These are phyloP conservation scores for Calephelis nemesis DNA, from an alignment of 1,140 invertebrate species.

Conservation along the genomic window DNA sequence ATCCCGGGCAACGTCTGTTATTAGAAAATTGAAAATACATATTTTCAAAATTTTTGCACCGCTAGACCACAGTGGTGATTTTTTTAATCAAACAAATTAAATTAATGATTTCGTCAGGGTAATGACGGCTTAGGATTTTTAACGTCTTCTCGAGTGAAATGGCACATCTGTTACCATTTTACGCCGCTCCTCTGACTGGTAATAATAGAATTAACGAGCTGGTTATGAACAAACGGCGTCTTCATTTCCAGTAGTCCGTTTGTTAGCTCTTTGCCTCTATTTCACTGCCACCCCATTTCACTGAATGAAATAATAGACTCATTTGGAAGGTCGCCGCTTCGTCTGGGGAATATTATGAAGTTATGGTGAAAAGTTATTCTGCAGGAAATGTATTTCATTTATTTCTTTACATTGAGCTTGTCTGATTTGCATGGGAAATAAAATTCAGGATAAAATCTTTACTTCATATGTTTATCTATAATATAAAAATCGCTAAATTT, in stretches of 20 bases:
- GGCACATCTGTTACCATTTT: conserved; percentile 71
- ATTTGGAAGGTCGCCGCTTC: conserved; percentile 56
- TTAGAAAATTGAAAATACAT: too few relatives aligned
- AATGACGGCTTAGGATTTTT: conserved; percentile 31
- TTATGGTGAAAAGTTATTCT: conserved; percentile 43
- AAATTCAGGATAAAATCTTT: conserved; percentile 7
- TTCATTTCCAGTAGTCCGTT: conserved; percentile 71
- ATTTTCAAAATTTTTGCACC: too few relatives aligned
- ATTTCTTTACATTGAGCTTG: conserved; percentile 19
- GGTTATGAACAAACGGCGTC: conserved; percentile 77
- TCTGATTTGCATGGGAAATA: conserved; percentile 9
- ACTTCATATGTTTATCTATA: neutral
- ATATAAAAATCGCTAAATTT: too few relatives aligned
- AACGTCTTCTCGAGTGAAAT: conserved; percentile 57
- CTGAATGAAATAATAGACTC: conserved; percentile 70
- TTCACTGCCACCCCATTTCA: conserved; percentile 71
- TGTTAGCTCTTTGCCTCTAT: conserved; percentile 67
- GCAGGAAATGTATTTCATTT: conserved; percentile 25
- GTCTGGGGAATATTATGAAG: conserved; percentile 54
- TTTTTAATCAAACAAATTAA: neutral
- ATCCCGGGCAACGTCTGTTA: too few relatives aligned
- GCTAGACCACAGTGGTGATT: too few relatives aligned
- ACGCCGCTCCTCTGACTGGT: conserved; percentile 67
- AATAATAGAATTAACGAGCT: conserved; percentile 76
- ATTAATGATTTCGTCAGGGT: conserved; percentile 10